Evolutionary conservation across 2,888 invertebrate species (phyloP).

Genomic region (Diaperis boleti): DNA sequence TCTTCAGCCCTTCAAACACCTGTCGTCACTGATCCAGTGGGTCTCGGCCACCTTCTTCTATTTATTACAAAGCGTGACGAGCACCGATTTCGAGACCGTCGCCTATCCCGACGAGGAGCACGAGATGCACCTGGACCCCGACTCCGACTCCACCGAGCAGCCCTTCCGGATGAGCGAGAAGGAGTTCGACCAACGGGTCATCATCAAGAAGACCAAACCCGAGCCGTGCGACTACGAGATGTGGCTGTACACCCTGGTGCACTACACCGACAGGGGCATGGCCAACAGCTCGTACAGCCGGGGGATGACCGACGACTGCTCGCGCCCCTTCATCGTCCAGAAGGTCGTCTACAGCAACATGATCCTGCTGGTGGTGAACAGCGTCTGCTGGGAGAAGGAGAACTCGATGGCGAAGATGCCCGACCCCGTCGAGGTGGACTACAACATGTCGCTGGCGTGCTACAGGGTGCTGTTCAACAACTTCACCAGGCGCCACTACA

Average conservation of each 20-base stretch:
- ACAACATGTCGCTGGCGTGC: slow-evolving; percentile 66
- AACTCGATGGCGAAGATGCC: slow-evolving; percentile 50
- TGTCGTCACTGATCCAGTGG: slow-evolving; percentile 72
- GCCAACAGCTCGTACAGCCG: slow-evolving; percentile 61
- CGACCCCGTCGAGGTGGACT: slow-evolving; percentile 60
- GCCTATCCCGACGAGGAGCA: slow-evolving; percentile 61
- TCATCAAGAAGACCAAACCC: slow-evolving; percentile 83
- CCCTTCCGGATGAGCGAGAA: slow-evolving; percentile 69
- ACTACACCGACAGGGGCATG: slow-evolving; percentile 60
- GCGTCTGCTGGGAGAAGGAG: slow-evolving; percentile 67
- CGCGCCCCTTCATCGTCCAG: slow-evolving; percentile 80
- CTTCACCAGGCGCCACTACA: slow-evolving; percentile 76
- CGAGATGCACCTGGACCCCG: slow-evolving; percentile 45
- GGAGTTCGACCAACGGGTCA: slow-evolving; percentile 69
- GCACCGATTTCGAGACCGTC: slow-evolving; percentile 68
- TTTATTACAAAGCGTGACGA: slow-evolving; percentile 70
- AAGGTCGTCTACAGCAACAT: slow-evolving; percentile 84
- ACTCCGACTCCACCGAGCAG: slow-evolving; percentile 65
- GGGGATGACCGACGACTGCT: slow-evolving; percentile 61
- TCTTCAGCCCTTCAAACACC: slow-evolving; percentile 71
- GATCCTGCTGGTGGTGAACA: slow-evolving; percentile 81
- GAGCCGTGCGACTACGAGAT: slow-evolving; percentile 86
- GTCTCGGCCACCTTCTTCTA: slow-evolving; percentile 71
- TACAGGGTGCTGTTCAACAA: slow-evolving; percentile 65
- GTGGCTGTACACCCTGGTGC: slow-evolving; percentile 61